Evolutionary conservation across 2,888 invertebrate species (phyloP), one percentile per base, ranked within the genome.

Genomic region (Abrostola tripartita): DNA sequence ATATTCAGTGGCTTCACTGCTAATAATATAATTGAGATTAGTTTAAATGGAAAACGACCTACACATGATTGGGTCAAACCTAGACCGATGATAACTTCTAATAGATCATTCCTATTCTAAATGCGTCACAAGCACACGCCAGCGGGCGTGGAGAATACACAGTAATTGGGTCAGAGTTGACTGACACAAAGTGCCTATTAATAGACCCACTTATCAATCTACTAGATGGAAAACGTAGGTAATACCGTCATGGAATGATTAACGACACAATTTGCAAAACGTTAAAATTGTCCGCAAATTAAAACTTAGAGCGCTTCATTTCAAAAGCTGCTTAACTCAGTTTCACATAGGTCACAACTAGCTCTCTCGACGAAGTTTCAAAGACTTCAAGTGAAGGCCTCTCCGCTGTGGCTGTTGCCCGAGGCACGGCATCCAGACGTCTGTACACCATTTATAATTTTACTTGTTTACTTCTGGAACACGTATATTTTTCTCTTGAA

Each of bases 131-230:
- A 74, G 71, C 79, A 69, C 68, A 76, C 73, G 59, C 67, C 69
- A 71, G 71, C 76, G 52, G 57, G 65, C 68, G 69, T 57, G 56
- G 69, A 68, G 81, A 78, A 76, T 80, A 76, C 59, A 51, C 53
- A 63, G 77, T 81, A 86, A 86, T 86, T 85, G 68, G 86, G 86
- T 84, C 86, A 84, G 73, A 81, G 71, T 79, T 79, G 85, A 79
- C 76, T 79, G 75, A 82, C 78, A 77, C 61, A 66, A 41, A 63
- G 50, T 64, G 55, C 47, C 51, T 77, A 68, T 68, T 67, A 64
- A 68, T 76, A 77, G 65, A 38, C 35, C 11, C 64, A 78, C 76
- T 73, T 78, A 82, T 79, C 71, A 81, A 79, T 82, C 75, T 50
- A 44, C 38, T 60, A 54, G 37, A 68, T 60, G 10, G 47, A 37